phyloP scores from a whole-genome alignment of 2,113 vertebrate species.

The Quiscalus mexicanus region DNA sequence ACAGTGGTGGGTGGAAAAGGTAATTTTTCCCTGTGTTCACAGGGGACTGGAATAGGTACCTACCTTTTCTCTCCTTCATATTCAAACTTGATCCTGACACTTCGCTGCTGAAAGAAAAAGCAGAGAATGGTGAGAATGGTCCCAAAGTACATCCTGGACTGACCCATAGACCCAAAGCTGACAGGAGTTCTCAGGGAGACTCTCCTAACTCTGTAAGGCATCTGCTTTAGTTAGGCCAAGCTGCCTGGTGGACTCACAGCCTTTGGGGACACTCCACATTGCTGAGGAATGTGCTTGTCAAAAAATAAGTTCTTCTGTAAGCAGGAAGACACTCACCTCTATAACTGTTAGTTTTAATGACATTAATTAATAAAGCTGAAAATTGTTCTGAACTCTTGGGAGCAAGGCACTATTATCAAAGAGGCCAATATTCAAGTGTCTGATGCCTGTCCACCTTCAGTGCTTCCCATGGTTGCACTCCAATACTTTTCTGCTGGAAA shows the following conservation, averaged over 20 bases:
- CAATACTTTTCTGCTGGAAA: not conserved
- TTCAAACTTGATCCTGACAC: slow-evolving; percentile 92
- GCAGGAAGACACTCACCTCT: not conserved
- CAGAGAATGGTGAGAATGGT: not conserved
- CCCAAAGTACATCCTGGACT: not conserved
- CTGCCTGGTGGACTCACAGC: not conserved
- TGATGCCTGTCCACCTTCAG: not conserved
- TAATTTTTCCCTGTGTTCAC: not conserved
- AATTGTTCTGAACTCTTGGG: not conserved
- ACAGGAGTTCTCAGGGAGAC: not conserved
- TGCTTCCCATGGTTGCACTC: not conserved
- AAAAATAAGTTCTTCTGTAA: not conserved
- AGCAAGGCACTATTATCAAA: not conserved
- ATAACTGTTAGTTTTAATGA: not conserved
- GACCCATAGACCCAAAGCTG: not conserved
- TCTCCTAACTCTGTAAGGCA: not conserved
- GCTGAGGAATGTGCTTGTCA: not conserved
- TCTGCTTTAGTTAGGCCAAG: not conserved
- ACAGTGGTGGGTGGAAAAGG: not conserved
- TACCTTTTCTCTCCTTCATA: slow-evolving; percentile 93
- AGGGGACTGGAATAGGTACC: not conserved
- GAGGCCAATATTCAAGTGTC: not conserved
- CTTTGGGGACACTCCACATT: not conserved
- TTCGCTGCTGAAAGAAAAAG: slow-evolving; percentile 74
- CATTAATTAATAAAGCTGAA: not conserved